These are phyloP conservation scores for Hirudinaria manillensis DNA, from an alignment of 2,888 invertebrate genomes.

Conservation along the genomic window DNA sequence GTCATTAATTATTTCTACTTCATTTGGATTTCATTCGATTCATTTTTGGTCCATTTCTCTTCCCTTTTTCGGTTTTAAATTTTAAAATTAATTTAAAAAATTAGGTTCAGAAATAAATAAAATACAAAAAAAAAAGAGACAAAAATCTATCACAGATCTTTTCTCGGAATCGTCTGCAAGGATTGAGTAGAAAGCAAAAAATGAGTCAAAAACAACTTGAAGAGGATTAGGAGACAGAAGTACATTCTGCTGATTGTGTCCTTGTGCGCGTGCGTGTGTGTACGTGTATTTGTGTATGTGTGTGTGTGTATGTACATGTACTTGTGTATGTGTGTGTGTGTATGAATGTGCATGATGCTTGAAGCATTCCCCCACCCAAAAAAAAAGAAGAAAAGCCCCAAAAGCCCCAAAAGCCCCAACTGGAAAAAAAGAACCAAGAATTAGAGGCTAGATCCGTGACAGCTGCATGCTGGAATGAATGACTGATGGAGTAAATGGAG, in stretches of 20 bases:
- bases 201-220: too few species aligned
- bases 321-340: conserved; percentile 1
- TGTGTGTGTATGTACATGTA: neutral
- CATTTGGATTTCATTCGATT: too few species aligned
- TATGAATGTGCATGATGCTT: neutral
- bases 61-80: neutral
- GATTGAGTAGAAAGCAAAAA: too few species aligned
- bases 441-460: neutral
- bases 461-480: conserved; percentile 12
- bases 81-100: neutral
- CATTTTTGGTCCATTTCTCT: neutral
- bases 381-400: neutral
- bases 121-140: neutral
- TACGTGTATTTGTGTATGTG: conserved; percentile 1
- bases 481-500: conserved; percentile 17
- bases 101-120: neutral
- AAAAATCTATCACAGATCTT: neutral
- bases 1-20: too few species aligned
- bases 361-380: neutral
- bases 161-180: neutral
- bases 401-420: neutral
- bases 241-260: neutral
- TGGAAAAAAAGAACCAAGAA: neutral
- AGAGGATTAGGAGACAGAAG: neutral
- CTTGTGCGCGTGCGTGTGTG: neutral